These are phyloP conservation scores for Conger conger DNA, from an alignment of 2,113 vertebrate genomes.

Conservation along the genomic window DNA sequence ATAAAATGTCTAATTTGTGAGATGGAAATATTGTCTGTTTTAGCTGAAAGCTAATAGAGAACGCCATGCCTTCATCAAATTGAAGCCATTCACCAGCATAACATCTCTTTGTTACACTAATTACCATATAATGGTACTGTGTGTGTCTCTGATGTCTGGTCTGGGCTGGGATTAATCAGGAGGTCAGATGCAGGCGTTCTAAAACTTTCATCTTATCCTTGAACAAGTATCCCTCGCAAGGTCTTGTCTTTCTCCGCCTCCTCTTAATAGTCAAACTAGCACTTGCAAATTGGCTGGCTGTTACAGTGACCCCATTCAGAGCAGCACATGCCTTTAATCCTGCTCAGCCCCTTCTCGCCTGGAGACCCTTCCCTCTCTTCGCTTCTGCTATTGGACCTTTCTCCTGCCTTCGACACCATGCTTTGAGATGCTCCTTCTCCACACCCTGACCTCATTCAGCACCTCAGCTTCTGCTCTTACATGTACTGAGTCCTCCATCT, in stretches of 20 bases:
- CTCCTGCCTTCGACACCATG: too few relatives aligned
- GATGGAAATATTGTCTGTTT: conserved; percentile 27
- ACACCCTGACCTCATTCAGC: too few relatives aligned
- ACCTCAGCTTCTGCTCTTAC: too few relatives aligned
- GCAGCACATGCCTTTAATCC: background rate
- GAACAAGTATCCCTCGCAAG: background rate
- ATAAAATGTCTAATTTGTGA: conserved; percentile 31
- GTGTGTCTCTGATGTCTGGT: background rate
- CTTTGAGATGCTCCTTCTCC: too few relatives aligned
- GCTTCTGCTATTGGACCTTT: too few relatives aligned
- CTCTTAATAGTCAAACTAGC: background rate
- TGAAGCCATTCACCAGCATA: conserved; percentile 5
- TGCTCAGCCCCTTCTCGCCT: too few relatives aligned
- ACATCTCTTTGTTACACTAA: conserved; percentile 25
- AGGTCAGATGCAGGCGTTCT: background rate
- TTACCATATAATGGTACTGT: conserved; percentile 18
- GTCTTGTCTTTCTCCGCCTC: background rate
- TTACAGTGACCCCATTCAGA: background rate
- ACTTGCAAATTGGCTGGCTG: background rate
- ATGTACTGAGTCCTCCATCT: too few relatives aligned
- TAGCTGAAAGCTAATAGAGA: conserved; percentile 27
- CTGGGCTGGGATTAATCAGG: conserved; percentile 19
- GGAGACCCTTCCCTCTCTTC: too few relatives aligned
- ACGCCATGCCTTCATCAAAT: conserved; percentile 28
- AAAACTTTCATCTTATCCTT: background rate